Evolutionary conservation across 2,797 vertebrate species (phyloP).

Genomic region (Etheostoma perlongum): DNA sequence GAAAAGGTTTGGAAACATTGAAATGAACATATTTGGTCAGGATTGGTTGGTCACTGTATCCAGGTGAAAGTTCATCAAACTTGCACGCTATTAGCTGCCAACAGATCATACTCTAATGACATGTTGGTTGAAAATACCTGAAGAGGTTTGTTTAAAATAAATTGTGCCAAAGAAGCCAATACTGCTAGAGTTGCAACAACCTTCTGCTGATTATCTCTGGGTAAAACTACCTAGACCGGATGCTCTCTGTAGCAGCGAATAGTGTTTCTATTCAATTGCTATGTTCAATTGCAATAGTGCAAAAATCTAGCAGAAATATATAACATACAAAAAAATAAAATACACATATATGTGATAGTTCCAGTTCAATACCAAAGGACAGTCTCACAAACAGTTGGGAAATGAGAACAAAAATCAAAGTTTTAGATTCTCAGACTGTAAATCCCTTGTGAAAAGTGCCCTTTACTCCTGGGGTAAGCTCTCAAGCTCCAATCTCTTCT

Average conservation of each 20-base stretch:
- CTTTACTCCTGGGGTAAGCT: conserved; percentile 74
- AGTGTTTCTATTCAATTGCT: conserved; percentile 72
- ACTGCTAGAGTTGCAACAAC: conserved; percentile 22
- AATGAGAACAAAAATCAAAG: conserved; percentile 58
- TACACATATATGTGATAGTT: conserved; percentile 73
- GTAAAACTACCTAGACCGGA: conserved; percentile 12
- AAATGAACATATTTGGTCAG: conserved; percentile 35
- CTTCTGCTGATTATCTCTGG: conserved; percentile 15
- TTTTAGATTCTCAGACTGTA: conserved; percentile 62
- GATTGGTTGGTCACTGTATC: conserved; percentile 38
- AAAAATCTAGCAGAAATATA: conserved; percentile 75
- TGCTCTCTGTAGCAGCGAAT: conserved; percentile 75
- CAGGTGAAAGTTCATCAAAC: conserved; percentile 28
- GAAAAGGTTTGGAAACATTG: conserved; percentile 39
- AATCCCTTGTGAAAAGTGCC: conserved; percentile 81
- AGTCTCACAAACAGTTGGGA: conserved; percentile 71
- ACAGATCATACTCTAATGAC: conserved; percentile 28
- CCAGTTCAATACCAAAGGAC: conserved; percentile 83
- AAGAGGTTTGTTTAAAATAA: conserved; percentile 1
- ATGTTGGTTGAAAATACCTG: conserved; percentile 33
- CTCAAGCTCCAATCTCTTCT: conserved; percentile 45
- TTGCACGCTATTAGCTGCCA: conserved; percentile 46
- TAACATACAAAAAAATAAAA: conserved; percentile 70
- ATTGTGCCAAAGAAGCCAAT: conserved; percentile 25
- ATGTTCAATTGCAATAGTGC: conserved; percentile 74